A percentile compares a stretch with the other conserved stretches of the same genome.
Evolutionary conservation across 2,113 vertebrate species (phyloP).

Genomic region (Emydura subglobosa): DNA sequence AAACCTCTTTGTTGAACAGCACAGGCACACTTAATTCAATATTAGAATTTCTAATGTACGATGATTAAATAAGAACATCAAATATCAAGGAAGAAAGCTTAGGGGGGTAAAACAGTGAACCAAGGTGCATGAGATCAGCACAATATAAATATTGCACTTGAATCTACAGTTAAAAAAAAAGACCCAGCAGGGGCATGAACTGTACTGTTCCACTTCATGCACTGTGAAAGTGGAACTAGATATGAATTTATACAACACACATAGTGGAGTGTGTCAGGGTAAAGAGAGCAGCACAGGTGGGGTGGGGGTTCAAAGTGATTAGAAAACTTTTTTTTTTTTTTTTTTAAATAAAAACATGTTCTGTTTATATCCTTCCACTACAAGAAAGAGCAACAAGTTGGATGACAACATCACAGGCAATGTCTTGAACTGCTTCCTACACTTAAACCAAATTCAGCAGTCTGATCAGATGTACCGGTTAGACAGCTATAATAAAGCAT

Average conservation of each 20-base stretch:
- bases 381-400: neutral
- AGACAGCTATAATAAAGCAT: accelerated
- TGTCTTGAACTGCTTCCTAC: neutral
- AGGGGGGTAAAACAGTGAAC: constrained; percentile 35
- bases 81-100: constrained; percentile 43
- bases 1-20: constrained; percentile 41
- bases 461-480: neutral
- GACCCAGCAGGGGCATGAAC: constrained; percentile 32
- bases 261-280: constrained; percentile 16
- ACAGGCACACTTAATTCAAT: constrained; percentile 62
- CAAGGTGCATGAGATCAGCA: constrained; percentile 18
- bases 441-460: neutral
- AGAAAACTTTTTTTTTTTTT: neutral
- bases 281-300: neutral
- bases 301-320: neutral
- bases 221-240: neutral
- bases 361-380: neutral
- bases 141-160: neutral
- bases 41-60: constrained; percentile 17
- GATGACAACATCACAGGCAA: neutral
- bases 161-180: constrained; percentile 24
- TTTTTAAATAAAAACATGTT: neutral
- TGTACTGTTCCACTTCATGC: neutral
- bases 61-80: constrained; percentile 40
- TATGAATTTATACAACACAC: neutral